These are phyloP conservation scores for Mormyrus proboscirostris DNA, from an alignment of 2,797 vertebrate genomes.

Conservation along the genomic window DNA sequence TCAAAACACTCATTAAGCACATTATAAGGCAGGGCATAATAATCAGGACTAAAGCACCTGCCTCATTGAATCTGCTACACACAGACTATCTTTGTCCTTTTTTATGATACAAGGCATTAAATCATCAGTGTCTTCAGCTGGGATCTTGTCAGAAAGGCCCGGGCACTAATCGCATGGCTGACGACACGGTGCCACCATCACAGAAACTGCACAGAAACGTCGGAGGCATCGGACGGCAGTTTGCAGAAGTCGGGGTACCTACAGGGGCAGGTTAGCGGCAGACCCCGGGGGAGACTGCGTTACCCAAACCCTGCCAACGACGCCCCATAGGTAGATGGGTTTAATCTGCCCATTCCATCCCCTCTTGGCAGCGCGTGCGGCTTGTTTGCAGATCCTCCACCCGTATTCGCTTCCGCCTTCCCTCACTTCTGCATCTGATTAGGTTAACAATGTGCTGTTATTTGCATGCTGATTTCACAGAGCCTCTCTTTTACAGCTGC, in stretches of 20 bases:
- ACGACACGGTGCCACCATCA: not conserved
- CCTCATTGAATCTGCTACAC: slow-evolving; percentile 15
- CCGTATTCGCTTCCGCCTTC: slow-evolving; percentile 60
- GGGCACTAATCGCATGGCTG: not conserved
- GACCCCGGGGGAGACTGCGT: slow-evolving; percentile 48
- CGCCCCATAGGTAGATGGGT: slow-evolving; percentile 60
- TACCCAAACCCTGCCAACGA: slow-evolving; percentile 55
- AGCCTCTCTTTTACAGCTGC: slow-evolving; percentile 59
- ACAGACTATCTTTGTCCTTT: slow-evolving; percentile 5
- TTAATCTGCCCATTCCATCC: slow-evolving; percentile 65
- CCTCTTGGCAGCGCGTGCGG: slow-evolving; percentile 62
- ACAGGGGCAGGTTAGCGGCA: slow-evolving; percentile 26
- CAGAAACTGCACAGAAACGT: not conserved
- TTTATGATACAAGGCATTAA: slow-evolving; percentile 20
- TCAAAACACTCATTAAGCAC: slow-evolving; percentile 13
- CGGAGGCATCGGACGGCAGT: not conserved
- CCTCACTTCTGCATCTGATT: slow-evolving; percentile 86
- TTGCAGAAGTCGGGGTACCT: not conserved
- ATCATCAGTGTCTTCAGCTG: slow-evolving; percentile 18
- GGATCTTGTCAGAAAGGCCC: slow-evolving; percentile 9
- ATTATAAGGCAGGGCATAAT: slow-evolving; percentile 10
- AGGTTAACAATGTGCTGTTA: slow-evolving; percentile 99
- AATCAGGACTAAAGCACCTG: not conserved
- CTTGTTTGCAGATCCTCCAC: slow-evolving; percentile 47
- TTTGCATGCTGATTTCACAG: slow-evolving; percentile 99